phyloP scores from a whole-genome alignment of 2,888 invertebrate species.

The Stenolophus ochropezus region DNA sequence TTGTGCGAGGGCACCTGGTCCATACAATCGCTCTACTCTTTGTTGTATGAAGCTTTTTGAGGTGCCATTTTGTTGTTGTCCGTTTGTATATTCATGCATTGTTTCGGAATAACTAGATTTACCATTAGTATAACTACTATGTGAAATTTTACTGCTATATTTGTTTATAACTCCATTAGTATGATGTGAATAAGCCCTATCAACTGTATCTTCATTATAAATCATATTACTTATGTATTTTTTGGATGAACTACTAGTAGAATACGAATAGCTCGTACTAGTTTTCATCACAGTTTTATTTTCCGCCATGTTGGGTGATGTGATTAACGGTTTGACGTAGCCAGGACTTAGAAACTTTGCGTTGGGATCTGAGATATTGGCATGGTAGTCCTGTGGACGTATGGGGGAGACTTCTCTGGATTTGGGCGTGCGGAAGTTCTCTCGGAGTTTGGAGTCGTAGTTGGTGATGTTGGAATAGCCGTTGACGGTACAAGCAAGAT shows the following conservation, averaged over 20 bases:
- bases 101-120: conserved; percentile 60
- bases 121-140: conserved; percentile 40
- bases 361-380: conserved; percentile 5
- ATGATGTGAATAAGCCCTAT: conserved; percentile 60
- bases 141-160: conserved; percentile 36
- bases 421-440: conserved; percentile 73
- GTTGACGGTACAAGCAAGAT: conserved; percentile 91
- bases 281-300: background rate
- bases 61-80: conserved; percentile 63
- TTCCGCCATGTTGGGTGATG: conserved; percentile 52
- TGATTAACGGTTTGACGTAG: conserved; percentile 37
- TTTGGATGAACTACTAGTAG: conserved; percentile 61
- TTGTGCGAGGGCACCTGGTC: conserved; percentile 90
- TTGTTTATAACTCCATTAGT: conserved; percentile 44
- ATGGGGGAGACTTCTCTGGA: conserved; percentile 84
- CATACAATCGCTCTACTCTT: conserved; percentile 90
- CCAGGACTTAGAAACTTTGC: conserved; percentile 60
- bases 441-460: conserved; percentile 87
- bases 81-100: conserved; percentile 64
- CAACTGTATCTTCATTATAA: conserved; percentile 67
- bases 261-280: conserved; percentile 9
- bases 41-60: conserved; percentile 90
- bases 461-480: conserved; percentile 92
- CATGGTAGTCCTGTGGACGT: conserved; percentile 72
- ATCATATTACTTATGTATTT: conserved; percentile 66